These are phyloP conservation scores for Ecdyonurus torrentis DNA, from an alignment of 2,888 invertebrate genomes.

Conservation along the genomic window DNA sequence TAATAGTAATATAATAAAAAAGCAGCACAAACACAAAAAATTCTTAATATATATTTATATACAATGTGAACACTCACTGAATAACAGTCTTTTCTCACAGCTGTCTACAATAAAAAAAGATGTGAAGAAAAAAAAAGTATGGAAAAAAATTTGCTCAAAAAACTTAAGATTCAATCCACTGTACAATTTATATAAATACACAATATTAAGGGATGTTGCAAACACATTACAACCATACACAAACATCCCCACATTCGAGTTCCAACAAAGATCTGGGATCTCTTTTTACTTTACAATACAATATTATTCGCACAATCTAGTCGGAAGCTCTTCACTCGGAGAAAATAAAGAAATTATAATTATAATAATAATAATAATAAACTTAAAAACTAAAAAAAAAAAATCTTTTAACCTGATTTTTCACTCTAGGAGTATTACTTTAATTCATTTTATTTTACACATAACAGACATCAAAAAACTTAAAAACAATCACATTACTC, in stretches of 20 bases:
- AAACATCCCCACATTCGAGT: too few species aligned
- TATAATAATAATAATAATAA: background rate
- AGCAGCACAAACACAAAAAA: background rate
- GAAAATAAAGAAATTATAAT: too few species aligned
- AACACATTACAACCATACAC: background rate
- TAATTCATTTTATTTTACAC: too few species aligned
- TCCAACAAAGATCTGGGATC: background rate
- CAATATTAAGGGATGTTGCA: background rate
- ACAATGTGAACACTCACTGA: background rate
- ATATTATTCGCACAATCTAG: background rate
- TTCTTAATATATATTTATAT: background rate
- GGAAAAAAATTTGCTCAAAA: background rate
- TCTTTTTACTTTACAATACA: background rate
- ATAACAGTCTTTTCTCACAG: background rate
- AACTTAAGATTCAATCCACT: background rate
- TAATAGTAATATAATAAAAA: background rate
- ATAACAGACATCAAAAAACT: too few species aligned
- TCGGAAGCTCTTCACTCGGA: background rate
- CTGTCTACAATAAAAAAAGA: background rate
- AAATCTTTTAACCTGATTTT: background rate
- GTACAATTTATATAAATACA: background rate
- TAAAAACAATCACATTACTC: too few species aligned
- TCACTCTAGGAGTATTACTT: background rate
- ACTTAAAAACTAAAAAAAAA: background rate
- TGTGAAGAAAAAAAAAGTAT: background rate